Conservation (phyloP, 30 jellyfish, hydroid and myxozoan species). For the Hydractinia symbiolongicarpus region DNA sequence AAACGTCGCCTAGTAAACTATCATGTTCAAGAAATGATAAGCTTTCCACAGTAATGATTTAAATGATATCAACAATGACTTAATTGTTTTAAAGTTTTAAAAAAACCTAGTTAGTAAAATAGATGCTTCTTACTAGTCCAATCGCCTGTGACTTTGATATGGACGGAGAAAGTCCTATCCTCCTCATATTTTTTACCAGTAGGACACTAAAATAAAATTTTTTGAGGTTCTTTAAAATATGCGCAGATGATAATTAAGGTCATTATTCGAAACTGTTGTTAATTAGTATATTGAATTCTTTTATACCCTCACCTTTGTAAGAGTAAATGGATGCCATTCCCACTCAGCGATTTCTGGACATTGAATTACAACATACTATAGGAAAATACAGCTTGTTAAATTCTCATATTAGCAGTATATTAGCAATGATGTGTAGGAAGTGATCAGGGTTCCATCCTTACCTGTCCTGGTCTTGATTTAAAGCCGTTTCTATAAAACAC, state of each 20-base stretch:
- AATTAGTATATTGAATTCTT: no score
- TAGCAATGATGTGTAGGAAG: background rate
- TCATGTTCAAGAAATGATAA: no score
- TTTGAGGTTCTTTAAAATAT: background rate
- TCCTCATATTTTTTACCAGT: conserved; percentile 7
- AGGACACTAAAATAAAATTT: conserved; percentile 51
- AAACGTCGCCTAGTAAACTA: no score
- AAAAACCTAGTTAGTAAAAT: no score
- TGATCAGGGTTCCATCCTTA: conserved; percentile 3
- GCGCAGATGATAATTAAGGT: background rate
- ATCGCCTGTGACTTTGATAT: conserved; percentile 66
- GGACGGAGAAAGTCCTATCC: conserved; percentile 52
- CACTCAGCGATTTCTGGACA: conserved; percentile 84
- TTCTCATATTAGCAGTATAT: background rate
- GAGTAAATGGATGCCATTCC: conserved; percentile 96
- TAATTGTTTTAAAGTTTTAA: no score
- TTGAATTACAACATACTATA: conserved; percentile 66
- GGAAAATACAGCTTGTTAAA: background rate
- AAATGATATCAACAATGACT: no score
- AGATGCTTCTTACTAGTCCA: conserved; percentile 59
- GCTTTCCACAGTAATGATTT: no score
- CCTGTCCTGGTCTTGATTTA: conserved; percentile 88
- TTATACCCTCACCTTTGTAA: conserved; percentile 54
- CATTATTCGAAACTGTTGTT: no score
- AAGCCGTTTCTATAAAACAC: conserved; percentile 53